Percentiles rank a stretch among this genome's conserved stretches.
phyloP scores from a whole-genome alignment of 2,888 invertebrate genomes.

The Eupithecia insigniata region DNA sequence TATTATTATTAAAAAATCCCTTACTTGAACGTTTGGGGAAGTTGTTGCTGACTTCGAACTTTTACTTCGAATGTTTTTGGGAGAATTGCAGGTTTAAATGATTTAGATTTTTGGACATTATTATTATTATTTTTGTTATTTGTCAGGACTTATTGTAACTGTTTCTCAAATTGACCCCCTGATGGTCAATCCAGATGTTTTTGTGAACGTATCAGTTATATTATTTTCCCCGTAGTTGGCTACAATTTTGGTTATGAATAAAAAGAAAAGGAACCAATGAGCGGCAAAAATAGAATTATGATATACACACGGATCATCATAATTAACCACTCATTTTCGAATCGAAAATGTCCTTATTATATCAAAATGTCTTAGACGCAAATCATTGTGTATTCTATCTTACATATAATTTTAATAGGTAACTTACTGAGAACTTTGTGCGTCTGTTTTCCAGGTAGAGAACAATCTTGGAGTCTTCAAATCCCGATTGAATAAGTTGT shows the following conservation, averaged over 20 bases:
- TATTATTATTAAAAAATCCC: slow-evolving; percentile 32
- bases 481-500: too few relatives aligned
- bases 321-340: too few relatives aligned
- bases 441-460: too few relatives aligned
- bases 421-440: too few relatives aligned
- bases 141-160: neutral
- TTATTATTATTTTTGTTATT: neutral
- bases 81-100: neutral
- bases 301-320: too few relatives aligned
- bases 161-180: too few relatives aligned
- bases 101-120: neutral
- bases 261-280: neutral
- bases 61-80: neutral
- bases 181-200: neutral
- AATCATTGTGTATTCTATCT: neutral
- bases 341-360: too few relatives aligned
- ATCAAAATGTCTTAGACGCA: neutral
- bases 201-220: neutral
- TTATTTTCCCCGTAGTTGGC: neutral
- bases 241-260: neutral
- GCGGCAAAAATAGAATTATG: too few relatives aligned
- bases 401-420: neutral
- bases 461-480: too few relatives aligned
- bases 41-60: slow-evolving; percentile 8
- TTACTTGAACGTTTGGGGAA: slow-evolving; percentile 22